A percentile compares a stretch with the other conserved stretches of the same genome.
These are phyloP conservation scores for Pemphigus obesinymphae DNA, from an alignment of 1,140 invertebrate genomes.

Conservation along the genomic window DNA sequence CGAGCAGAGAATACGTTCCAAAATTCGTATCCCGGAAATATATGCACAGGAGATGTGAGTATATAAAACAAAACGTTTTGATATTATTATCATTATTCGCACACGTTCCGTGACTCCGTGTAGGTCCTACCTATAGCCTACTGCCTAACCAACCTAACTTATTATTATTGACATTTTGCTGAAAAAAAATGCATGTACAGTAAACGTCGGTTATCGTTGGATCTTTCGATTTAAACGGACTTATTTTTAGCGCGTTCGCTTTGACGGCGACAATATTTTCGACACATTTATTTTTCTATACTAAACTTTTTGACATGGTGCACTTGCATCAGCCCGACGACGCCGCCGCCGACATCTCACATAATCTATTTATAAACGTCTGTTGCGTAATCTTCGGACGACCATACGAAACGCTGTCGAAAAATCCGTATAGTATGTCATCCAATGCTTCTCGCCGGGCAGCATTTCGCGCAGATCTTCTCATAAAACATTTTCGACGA, in stretches of 20 bases:
- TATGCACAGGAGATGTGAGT: constrained; percentile 40
- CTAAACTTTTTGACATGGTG: background rate
- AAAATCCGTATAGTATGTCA: background rate
- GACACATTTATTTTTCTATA: background rate
- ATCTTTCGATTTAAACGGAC: background rate
- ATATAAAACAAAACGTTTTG: background rate
- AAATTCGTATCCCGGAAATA: background rate
- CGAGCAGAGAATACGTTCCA: background rate
- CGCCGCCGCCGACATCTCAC: background rate
- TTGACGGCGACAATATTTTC: background rate
- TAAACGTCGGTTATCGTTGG: background rate
- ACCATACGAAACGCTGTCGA: background rate
- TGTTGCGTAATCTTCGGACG: background rate
- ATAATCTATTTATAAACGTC: constrained; percentile 1
- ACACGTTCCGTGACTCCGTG: background rate
- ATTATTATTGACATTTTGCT: no score
- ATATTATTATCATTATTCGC: background rate
- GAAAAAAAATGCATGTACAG: background rate
- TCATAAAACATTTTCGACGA: background rate
- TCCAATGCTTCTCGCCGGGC: background rate
- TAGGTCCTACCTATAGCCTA: no score
- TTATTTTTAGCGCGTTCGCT: background rate
- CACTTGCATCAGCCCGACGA: background rate
- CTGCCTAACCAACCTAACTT: no score
- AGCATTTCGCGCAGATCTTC: background rate